Percentiles rank a stretch among this genome's conserved stretches.
These are phyloP conservation scores for Drosophila novamexicana DNA, from an alignment of 1,140 invertebrate species.

Conservation along the genomic window DNA sequence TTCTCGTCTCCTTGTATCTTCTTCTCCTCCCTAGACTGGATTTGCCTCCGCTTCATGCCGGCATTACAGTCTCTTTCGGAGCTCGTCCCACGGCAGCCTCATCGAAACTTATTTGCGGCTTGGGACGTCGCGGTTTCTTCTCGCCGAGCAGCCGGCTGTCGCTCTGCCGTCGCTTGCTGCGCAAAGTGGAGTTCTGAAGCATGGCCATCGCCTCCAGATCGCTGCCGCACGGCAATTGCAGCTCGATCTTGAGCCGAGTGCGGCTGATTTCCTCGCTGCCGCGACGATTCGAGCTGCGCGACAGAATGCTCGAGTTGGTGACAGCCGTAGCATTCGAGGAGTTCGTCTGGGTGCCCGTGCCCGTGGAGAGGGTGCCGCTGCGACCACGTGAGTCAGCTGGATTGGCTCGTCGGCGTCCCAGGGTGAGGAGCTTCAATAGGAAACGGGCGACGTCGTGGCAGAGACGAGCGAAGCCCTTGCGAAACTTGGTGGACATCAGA, in stretches of 20 bases:
- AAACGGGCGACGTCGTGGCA: slow-evolving; percentile 84
- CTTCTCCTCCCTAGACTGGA: too few species aligned
- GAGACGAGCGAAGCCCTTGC: slow-evolving; percentile 91
- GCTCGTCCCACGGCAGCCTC: slow-evolving; percentile 43
- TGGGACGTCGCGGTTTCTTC: slow-evolving; percentile 42
- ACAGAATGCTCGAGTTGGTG: slow-evolving; percentile 76
- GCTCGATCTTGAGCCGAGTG: slow-evolving; percentile 72
- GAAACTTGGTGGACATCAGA: slow-evolving; percentile 96
- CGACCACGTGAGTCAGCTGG: slow-evolving; percentile 41
- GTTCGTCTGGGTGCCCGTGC: slow-evolving; percentile 63
- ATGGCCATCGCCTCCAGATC: slow-evolving; percentile 78
- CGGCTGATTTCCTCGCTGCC: slow-evolving; percentile 71
- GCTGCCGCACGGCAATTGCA: slow-evolving; percentile 71
- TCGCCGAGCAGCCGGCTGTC: slow-evolving; percentile 48
- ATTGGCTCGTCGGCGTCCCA: slow-evolving; percentile 40
- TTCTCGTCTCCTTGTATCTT: too few species aligned
- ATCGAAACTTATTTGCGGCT: slow-evolving; percentile 78
- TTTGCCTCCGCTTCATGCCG: neutral
- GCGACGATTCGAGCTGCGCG: slow-evolving; percentile 74
- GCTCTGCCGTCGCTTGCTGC: slow-evolving; percentile 48
- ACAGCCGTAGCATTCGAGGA: slow-evolving; percentile 63
- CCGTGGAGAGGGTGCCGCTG: slow-evolving; percentile 60
- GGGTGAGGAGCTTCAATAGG: slow-evolving; percentile 58
- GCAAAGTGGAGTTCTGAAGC: slow-evolving; percentile 57
- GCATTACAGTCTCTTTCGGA: slow-evolving; percentile 36